These are phyloP conservation scores for Malurus elegans DNA, from an alignment of 2,113 vertebrate species.

Conservation along the genomic window DNA sequence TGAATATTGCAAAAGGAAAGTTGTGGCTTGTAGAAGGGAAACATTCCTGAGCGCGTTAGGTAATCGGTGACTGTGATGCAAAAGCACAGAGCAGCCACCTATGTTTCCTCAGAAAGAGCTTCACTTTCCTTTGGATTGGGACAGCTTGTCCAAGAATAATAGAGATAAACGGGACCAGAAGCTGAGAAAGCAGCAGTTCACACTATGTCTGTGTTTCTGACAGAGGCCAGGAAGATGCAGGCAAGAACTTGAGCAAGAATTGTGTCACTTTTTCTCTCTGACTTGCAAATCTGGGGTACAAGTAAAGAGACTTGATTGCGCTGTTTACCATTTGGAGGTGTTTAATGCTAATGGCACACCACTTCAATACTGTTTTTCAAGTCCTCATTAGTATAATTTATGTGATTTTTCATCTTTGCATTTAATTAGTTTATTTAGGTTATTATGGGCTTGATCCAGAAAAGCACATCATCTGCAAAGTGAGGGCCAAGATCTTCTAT, in stretches of 20 bases:
- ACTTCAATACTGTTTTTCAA: background rate
- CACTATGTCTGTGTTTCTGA: background rate
- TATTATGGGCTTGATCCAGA: background rate
- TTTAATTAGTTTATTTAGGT: background rate
- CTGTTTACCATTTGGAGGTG: background rate
- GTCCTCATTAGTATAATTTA: background rate
- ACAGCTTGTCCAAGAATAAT: background rate
- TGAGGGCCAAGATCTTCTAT: background rate
- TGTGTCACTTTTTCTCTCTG: background rate
- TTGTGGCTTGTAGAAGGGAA: background rate
- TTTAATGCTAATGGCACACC: background rate
- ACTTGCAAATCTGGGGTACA: background rate
- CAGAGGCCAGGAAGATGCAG: background rate
- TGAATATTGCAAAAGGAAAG: background rate
- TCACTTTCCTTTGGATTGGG: background rate
- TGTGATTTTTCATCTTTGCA: background rate
- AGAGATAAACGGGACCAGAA: background rate
- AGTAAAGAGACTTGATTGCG: background rate
- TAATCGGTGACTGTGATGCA: background rate
- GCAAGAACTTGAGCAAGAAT: background rate
- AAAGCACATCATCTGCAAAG: background rate
- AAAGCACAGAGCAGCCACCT: background rate
- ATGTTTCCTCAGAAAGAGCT: background rate
- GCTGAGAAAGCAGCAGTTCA: background rate
- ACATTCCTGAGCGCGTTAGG: background rate